Percentiles rank a stretch among this genome's conserved stretches.
Conservation (phyloP, 2,888 invertebrate species). For the Acanthacorydalis orientalis region DNA sequence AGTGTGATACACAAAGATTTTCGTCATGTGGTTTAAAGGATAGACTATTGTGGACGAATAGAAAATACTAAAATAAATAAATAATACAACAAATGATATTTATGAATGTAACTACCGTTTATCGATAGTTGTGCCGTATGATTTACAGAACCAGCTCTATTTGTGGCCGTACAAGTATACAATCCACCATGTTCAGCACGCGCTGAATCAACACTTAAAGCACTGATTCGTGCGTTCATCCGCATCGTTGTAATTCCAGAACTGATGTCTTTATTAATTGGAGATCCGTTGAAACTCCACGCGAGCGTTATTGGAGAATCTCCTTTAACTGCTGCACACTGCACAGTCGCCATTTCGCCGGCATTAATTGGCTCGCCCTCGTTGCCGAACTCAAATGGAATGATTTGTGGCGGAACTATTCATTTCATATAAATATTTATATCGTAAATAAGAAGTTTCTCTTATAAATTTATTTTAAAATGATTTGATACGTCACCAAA, state of each 20-base stretch:
- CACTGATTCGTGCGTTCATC: conserved; percentile 32
- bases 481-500: too few relatives aligned
- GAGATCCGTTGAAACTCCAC: conserved; percentile 38
- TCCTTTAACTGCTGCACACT: conserved; percentile 52
- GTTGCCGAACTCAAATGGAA: conserved; percentile 54
- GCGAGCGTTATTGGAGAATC: conserved; percentile 47
- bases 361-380: conserved; percentile 40
- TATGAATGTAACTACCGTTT: background rate
- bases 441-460: conserved; percentile 12
- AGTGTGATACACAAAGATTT: too few relatives aligned
- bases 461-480: background rate
- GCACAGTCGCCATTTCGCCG: conserved; percentile 49
- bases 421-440: conserved; percentile 16
- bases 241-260: conserved; percentile 23
- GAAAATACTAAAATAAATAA: too few relatives aligned
- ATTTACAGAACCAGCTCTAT: conserved; percentile 27
- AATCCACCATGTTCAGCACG: conserved; percentile 42
- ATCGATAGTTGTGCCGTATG: conserved; percentile 13
- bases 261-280: conserved; percentile 11
- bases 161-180: conserved; percentile 45
- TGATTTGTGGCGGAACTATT: conserved; percentile 33
- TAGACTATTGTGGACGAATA: too few relatives aligned
- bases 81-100: conserved; percentile 1
- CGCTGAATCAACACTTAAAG: conserved; percentile 44
- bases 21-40: too few relatives aligned